Evolutionary conservation across 2,113 vertebrate species (phyloP), one percentile per base, ranked within the genome.

Genomic region (Oophaga pumilio): DNA sequence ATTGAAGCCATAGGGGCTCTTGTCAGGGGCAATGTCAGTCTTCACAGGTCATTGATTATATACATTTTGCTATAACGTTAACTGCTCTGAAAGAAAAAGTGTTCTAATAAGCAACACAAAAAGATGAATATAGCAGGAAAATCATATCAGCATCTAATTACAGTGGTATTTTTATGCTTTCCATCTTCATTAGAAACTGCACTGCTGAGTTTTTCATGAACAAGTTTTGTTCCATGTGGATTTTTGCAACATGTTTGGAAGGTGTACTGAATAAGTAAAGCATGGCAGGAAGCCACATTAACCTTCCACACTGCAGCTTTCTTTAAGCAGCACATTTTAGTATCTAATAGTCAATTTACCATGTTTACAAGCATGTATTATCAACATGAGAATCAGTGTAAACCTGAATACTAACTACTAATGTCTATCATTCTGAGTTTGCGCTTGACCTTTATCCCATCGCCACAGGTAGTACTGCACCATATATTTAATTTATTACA

Each of bases 201-300:
- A 86, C 76, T 79, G 85, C 85, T 86, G 85, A 17, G 76, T 57
- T 86, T 79, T 86, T 57, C 24, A 86, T 78, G 20, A 66, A 43
- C 71, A 26, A 26, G 73, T 64, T 85, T 62, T 85, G 85, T 79
- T 86, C 64, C 26, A 11, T 53, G 85, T 86, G n/a, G 62, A 33
- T 76, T 86, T 79, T 80, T 57, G n/a, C 76, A 68, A 68, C 78
- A 86, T 85, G 74, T 85, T 85, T 76, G 13, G 22, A 77, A 52
- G 33, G 57, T 28, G 66, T 22, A n/a, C 43, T 22, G 24, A 8
- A 53, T 66, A 49, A 69, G 43, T 56, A 80, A 73, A 69, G 76
- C 62, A 66, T 49, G 1, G 17, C 49, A 43, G 62, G 85, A 79
- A 68, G 59, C 62, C 43, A 69, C 26, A 79, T 86, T 78, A 78